Percentiles rank a stretch among this genome's conserved stretches.
Evolutionary conservation across 2,888 invertebrate genomes (phyloP).

Genomic region (Pheosia gnoma): DNA sequence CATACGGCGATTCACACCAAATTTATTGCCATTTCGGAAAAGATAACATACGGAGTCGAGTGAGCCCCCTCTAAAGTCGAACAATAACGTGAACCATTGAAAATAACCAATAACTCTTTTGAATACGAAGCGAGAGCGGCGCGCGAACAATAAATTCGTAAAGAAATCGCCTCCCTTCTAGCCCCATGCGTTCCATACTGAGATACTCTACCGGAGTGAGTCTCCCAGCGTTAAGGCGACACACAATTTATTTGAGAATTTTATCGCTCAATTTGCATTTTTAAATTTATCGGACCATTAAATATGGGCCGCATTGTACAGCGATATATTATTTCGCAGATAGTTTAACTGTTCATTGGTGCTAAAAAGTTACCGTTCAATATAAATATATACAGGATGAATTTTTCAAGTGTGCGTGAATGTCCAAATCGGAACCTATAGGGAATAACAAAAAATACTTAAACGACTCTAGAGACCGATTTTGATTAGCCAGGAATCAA

Average conservation of each 20-base stretch:
- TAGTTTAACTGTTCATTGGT: constrained; percentile 46
- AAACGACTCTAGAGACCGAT: too few relatives aligned
- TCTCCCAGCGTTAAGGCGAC: constrained; percentile 49
- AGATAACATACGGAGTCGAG: constrained; percentile 50
- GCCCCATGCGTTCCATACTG: constrained; percentile 28
- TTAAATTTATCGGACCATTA: constrained; percentile 56
- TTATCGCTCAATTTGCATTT: constrained; percentile 53
- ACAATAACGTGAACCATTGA: constrained; percentile 56
- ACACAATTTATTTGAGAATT: constrained; percentile 65
- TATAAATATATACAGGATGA: constrained; percentile 35
- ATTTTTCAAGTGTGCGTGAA: too few relatives aligned
- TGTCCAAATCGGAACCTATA: too few relatives aligned
- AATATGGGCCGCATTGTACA: constrained; percentile 51
- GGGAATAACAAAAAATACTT: too few relatives aligned
- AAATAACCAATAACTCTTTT: constrained; percentile 62
- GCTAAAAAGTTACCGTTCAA: constrained; percentile 40
- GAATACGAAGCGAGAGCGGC: constrained; percentile 52
- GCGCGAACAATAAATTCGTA: constrained; percentile 55
- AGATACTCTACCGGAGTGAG: constrained; percentile 32
- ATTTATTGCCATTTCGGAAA: constrained; percentile 59
- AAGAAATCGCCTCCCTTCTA: constrained; percentile 53
- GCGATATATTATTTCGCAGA: constrained; percentile 46
- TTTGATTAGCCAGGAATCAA: too few relatives aligned
- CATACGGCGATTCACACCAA: constrained; percentile 62
- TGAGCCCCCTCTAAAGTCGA: constrained; percentile 42